Base-by-base conservation (phyloP, 2,113 vertebrate genomes). In the Drymodes brunneopygia region DNA sequence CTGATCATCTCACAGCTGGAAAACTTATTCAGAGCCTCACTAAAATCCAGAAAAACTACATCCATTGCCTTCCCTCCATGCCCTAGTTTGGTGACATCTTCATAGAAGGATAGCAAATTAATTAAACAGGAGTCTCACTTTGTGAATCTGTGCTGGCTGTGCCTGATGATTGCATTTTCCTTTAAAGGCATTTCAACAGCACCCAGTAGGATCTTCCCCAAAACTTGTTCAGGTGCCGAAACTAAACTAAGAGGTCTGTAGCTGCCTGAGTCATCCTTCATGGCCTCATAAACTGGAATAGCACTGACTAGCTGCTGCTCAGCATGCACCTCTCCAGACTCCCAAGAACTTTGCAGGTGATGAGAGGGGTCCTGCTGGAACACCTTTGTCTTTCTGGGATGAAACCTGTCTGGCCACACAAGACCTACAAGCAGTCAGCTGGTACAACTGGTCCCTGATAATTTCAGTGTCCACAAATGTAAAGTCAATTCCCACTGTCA, bases 401-500 rank as follows among this genome's bases (percentile, higher is more conserved):
- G 50, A 74, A 81, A 29, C 20, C 28, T 9, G 3, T 21, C n/a
- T n/a, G 38, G 28, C 13, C 45, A 20, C 45, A 18, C 10, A 23
- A 28, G 13, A 31, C 16, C 42, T 60, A 3, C 1, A 9, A 31
- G 18, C 15, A 22, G 7, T 17, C n/a, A 53, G 0, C 29, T n/a
- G 20, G 10, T 53, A 22, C 29, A 60, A n/a, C 38, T 60, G 28
- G 14, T n/a, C 16, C 61, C 56, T 75, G 40, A 23, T 21, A 50
- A 36, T 36, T 36, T 23, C 47, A 48, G 27, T 28, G 40, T 28
- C 40, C 36, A 42, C 31, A 36, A 62, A 56, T 8, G 40, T 35
- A 48, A 77, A 28, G 35, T 42, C 48, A 48, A 25, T 48, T 77
- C 12, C 35, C 27, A 35, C 31, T 56, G 12, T 42, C 35, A 16